Conservation (phyloP, 1,140 invertebrate species). For the Saxidomus purpurata region DNA sequence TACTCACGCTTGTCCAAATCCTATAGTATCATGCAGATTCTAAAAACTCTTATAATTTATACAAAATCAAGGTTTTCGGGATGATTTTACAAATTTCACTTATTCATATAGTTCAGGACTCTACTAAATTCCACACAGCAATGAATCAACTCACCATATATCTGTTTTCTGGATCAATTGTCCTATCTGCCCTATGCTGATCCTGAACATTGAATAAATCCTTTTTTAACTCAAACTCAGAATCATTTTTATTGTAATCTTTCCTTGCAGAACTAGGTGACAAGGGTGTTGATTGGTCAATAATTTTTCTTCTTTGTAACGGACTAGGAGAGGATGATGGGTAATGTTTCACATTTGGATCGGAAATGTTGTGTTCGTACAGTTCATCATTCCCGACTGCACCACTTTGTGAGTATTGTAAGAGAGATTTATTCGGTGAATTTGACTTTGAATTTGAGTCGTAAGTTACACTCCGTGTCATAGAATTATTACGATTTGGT, state of each 20-base stretch:
- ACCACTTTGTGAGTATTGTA: conserved; percentile 45
- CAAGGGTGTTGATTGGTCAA: conserved; percentile 81
- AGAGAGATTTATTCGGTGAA: background rate
- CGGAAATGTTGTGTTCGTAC: conserved; percentile 61
- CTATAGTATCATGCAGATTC: too few species aligned
- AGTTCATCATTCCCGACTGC: conserved; percentile 75
- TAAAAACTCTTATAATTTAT: too few species aligned
- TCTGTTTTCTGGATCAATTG: conserved; percentile 59
- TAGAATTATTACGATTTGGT: background rate
- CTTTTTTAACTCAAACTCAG: conserved; percentile 51
- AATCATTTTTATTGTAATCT: conserved; percentile 2
- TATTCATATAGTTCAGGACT: too few species aligned
- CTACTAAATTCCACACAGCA: too few species aligned
- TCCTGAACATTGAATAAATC: conserved; percentile 51
- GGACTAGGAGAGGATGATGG: conserved; percentile 76
- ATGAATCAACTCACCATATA: conserved; percentile 40
- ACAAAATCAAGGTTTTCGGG: too few species aligned
- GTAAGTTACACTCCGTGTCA: conserved; percentile 68
- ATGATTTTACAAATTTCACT: too few species aligned
- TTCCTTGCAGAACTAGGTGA: conserved; percentile 61
- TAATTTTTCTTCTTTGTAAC: conserved; percentile 74
- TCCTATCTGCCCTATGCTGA: conserved; percentile 13
- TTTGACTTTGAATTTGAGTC: background rate
- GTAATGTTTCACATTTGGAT: conserved; percentile 50
- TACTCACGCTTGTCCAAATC: too few species aligned